Evolutionary conservation across 2,888 invertebrate genomes (phyloP), one percentile per base, ranked within the genome.

Genomic region (Erannis defoliaria): DNA sequence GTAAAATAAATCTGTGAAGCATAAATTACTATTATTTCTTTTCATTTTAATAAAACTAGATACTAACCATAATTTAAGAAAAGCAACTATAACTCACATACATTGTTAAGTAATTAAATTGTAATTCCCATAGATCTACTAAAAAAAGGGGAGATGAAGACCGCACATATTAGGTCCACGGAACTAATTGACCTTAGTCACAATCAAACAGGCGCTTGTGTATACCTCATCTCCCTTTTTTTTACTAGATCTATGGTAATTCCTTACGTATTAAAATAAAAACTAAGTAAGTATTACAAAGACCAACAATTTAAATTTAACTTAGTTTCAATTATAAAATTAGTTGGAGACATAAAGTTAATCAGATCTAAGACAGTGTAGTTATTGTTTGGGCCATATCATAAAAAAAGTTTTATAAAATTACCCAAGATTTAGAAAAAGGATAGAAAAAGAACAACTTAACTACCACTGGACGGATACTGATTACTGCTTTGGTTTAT

Each of bases 391-490:
- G 23, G 5, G 40, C 26, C 49, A 29, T 35, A 49, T 33, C 8
- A 23, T 38, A 42, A 42, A 10, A 12, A 9, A 40, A 18, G 19
- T 21, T 2, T 1, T 29, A 16, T 26, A 16, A 26, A 4, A 31
- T 31, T 37, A 40, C 26, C 35, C 8, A 42, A 48, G 10, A 16
- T 4, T 18, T 5, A 45, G 14, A 33, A 67, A 55, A 70, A 68
- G 67, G 67, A 67, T 55, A 68, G 63, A 74, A 46, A 72, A 67
- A 75, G 61, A 67, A 68, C 61, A 76, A 75, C 85, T 85, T 90
- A 90, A 85, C 88, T 91, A 92, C 83, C 81, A 83, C 82, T 92
- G 93, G 93, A 93, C 92, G 93, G 93, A 93, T 93, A 93, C 93
- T 92, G 93, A 93, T 93, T 90, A 88, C 88, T 90, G 90, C 90